phyloP scores from a whole-genome alignment of 2,113 vertebrate genomes.

The Bubo scandiacus region DNA sequence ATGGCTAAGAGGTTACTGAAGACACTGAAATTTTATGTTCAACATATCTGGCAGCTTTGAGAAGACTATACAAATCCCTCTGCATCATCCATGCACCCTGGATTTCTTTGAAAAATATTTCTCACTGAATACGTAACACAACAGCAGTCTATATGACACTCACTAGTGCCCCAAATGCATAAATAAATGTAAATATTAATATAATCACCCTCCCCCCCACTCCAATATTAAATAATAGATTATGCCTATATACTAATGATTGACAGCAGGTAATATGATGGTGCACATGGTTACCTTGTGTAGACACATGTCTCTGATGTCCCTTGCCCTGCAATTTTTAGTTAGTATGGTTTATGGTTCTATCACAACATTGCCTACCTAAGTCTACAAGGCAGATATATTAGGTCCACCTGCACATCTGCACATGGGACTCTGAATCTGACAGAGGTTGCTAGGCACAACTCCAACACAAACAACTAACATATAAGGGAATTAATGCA shows the following conservation, averaged over 20 bases:
- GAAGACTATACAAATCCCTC: not conserved
- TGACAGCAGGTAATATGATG: not conserved
- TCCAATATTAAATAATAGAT: not conserved
- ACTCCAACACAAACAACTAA: not conserved
- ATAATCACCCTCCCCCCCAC: rapidly evolving
- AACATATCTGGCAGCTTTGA: not conserved
- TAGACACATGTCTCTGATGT: not conserved
- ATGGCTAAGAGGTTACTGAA: not conserved
- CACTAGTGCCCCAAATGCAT: not conserved
- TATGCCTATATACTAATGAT: not conserved
- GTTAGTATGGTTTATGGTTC: rapidly evolving
- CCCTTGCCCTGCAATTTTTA: not conserved
- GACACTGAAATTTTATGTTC: not conserved
- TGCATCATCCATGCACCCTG: not conserved
- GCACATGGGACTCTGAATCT: not conserved
- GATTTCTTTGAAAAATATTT: not conserved
- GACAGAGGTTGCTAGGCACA: not conserved
- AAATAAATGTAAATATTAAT: not conserved
- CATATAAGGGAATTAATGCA: not conserved
- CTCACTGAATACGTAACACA: not conserved
- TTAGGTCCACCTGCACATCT: not conserved
- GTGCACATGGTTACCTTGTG: not conserved
- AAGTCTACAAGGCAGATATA: not conserved
- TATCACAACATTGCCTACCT: rapidly evolving
- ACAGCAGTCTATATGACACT: not conserved